A percentile compares a stretch with the other conserved stretches of the same genome.
phyloP scores from a whole-genome alignment of 1,140 invertebrate species.

The Danaus plexippus region DNA sequence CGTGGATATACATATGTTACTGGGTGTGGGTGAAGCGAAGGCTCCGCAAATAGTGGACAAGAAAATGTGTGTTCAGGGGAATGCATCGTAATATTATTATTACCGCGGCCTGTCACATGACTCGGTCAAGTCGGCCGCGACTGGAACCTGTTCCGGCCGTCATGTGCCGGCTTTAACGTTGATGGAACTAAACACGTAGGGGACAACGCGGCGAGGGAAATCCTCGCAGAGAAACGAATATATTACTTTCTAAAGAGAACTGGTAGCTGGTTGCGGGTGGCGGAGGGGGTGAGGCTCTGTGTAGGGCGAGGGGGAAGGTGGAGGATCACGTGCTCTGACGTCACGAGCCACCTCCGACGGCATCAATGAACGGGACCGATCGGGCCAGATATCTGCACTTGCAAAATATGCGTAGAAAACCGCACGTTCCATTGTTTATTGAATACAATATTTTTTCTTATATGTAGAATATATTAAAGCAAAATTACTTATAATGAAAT shows the following conservation, averaged over 20 bases:
- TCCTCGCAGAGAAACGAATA: slow-evolving; percentile 20
- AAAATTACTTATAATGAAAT: too few species aligned
- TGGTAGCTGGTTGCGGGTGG: slow-evolving; percentile 2
- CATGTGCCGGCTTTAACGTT: background rate
- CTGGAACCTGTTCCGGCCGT: background rate
- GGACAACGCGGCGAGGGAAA: slow-evolving; percentile 13
- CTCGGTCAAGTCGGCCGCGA: slow-evolving; percentile 1
- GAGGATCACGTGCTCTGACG: slow-evolving; percentile 17
- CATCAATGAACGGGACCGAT: slow-evolving; percentile 7
- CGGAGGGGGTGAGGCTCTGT: background rate
- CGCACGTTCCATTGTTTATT: too few species aligned
- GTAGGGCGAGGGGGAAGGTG: slow-evolving; percentile 1
- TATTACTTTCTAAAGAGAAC: slow-evolving; percentile 22
- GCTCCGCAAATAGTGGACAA: too few species aligned
- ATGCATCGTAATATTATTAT: background rate
- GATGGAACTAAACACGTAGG: background rate
- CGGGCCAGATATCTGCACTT: too few species aligned
- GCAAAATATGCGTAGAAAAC: too few species aligned
- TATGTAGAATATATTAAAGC: too few species aligned
- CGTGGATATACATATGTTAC: too few species aligned
- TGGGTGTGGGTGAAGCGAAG: too few species aligned
- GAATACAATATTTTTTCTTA: too few species aligned
- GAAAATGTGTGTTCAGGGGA: too few species aligned
- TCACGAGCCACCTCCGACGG: background rate
- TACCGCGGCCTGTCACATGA: background rate